phyloP scores from a whole-genome alignment of 2,888 invertebrate genomes.

The Andrena marginata region DNA sequence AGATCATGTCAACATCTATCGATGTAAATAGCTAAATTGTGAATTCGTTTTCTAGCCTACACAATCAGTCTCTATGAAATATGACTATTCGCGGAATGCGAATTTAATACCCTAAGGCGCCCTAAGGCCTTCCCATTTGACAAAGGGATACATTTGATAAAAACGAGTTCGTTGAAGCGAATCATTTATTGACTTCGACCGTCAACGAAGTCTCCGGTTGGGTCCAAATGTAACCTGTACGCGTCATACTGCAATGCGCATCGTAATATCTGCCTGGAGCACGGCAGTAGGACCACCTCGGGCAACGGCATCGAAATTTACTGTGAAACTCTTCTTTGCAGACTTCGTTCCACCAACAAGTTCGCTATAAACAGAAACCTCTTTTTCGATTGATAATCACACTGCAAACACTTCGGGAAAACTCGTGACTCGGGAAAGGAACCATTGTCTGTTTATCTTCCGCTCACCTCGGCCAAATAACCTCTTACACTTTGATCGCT shows the following conservation, averaged over 20 bases:
- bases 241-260: slow-evolving; percentile 95
- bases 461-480: slow-evolving; percentile 92
- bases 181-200: slow-evolving; percentile 78
- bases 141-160: background rate
- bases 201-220: slow-evolving; percentile 88
- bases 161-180: background rate
- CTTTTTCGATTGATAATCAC: background rate
- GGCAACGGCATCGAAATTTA: slow-evolving; percentile 94
- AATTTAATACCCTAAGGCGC: background rate
- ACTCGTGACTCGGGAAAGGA: background rate
- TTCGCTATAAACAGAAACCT: slow-evolving; percentile 87
- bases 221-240: slow-evolving; percentile 96
- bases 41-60: background rate
- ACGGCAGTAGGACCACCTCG: slow-evolving; percentile 94
- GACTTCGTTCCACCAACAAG: slow-evolving; percentile 97
- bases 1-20: background rate
- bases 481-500: slow-evolving; percentile 93
- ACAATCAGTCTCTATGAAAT: slow-evolving; percentile 13
- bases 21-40: background rate
- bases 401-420: background rate
- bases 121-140: slow-evolving; percentile 2
- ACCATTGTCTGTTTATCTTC: background rate
- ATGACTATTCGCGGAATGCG: slow-evolving; percentile 4
- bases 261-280: slow-evolving; percentile 96
- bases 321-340: slow-evolving; percentile 97